A percentile compares a stretch with the other conserved stretches of the same genome.
These are phyloP conservation scores for Bedellia somnulentella DNA, from an alignment of 2,888 invertebrate species.

Conservation along the genomic window DNA sequence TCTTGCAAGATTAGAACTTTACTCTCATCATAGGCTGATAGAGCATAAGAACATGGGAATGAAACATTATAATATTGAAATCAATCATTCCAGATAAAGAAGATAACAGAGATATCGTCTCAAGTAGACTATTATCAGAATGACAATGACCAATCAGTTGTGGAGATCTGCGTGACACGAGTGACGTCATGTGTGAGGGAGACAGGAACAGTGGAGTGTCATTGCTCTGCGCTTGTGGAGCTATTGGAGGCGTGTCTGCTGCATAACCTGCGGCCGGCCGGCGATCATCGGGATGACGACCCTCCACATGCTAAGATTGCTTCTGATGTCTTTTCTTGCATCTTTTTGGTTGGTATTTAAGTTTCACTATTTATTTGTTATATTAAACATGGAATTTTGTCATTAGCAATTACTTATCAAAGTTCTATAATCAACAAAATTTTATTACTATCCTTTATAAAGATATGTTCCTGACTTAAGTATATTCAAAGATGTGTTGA, in stretches of 20 bases:
- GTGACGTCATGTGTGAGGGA: conserved; percentile 90
- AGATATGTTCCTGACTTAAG: too few species aligned
- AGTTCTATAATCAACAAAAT: too few species aligned
- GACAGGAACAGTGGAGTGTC: conserved; percentile 82
- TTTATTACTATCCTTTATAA: too few species aligned
- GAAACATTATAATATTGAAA: too few species aligned
- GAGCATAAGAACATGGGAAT: too few species aligned
- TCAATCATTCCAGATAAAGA: conserved; percentile 64
- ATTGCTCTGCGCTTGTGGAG: conserved; percentile 80
- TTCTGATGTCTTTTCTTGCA: conserved; percentile 91
- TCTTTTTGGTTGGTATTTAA: conserved; percentile 77
- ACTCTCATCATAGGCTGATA: too few species aligned
- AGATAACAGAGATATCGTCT: conserved; percentile 80
- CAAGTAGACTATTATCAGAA: conserved; percentile 81
- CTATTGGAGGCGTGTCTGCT: conserved; percentile 85
- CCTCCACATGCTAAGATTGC: conserved; percentile 96
- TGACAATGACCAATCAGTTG: conserved; percentile 91
- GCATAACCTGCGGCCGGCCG: conserved; percentile 80
- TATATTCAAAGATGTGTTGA: too few species aligned
- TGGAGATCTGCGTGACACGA: conserved; percentile 91
- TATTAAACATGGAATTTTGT: too few species aligned
- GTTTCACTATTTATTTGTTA: too few species aligned
- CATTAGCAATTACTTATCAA: too few species aligned
- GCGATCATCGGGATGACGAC: conserved; percentile 74
- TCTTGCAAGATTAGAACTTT: too few species aligned